A percentile compares a stretch with the other conserved stretches of the same genome.
phyloP scores from a whole-genome alignment of 2,888 invertebrate genomes.

The Euspilapteryx auroguttella region DNA sequence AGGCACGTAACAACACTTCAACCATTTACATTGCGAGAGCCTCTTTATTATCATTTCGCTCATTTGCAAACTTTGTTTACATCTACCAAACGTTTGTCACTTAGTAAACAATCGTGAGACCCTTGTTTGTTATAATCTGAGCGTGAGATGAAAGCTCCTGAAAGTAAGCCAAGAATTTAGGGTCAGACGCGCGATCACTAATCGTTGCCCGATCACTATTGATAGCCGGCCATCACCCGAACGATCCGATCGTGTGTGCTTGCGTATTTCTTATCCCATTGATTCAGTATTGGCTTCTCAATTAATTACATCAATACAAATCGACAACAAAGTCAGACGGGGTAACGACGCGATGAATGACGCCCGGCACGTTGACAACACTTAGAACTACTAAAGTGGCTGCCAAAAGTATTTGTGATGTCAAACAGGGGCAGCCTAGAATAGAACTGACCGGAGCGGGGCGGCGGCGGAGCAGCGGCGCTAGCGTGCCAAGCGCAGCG shows the following conservation, averaged over 20 bases:
- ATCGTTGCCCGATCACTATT: constrained; percentile 48
- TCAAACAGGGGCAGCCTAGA: constrained; percentile 41
- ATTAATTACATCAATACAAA: constrained; percentile 30
- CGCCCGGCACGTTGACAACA: no score
- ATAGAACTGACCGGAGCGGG: constrained; percentile 40
- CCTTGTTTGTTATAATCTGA: no score
- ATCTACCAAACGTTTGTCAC: no score
- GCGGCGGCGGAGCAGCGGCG: no score
- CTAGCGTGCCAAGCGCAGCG: constrained; percentile 46
- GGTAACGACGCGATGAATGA: constrained; percentile 56
- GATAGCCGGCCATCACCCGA: constrained; percentile 45
- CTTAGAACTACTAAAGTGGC: constrained; percentile 33
- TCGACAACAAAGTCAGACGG: constrained; percentile 48
- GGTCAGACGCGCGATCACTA: constrained; percentile 29
- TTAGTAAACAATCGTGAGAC: no score
- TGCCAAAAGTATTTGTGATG: constrained; percentile 48
- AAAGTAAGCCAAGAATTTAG: no score
- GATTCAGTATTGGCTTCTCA: constrained; percentile 38
- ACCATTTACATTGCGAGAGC: not conserved
- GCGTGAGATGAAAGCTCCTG: no score
- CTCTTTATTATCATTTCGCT: no score
- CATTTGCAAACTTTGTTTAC: no score
- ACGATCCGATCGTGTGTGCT: constrained; percentile 30
- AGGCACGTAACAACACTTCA: no score
- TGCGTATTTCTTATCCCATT: constrained; percentile 20